phyloP scores from a whole-genome alignment of 2,113 vertebrate species.

The Gavialis gangeticus region DNA sequence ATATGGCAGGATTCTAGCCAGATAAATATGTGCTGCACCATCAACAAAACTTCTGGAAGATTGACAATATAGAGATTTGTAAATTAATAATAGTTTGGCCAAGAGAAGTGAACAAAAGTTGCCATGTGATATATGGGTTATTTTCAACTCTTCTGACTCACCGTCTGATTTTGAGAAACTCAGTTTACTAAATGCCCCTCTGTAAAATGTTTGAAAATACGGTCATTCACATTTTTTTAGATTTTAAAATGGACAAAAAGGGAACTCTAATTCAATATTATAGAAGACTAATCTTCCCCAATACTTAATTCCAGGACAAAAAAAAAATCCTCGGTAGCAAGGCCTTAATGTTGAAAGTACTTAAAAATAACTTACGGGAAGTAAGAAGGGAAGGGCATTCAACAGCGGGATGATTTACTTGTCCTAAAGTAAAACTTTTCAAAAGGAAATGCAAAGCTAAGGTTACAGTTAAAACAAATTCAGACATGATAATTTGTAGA shows the following conservation, averaged over 20 bases:
- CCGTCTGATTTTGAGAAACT: background rate
- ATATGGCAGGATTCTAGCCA: background rate
- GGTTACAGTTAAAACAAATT: background rate
- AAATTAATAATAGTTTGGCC: too few species aligned
- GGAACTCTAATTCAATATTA: background rate
- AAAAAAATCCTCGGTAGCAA: background rate
- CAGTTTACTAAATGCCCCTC: background rate
- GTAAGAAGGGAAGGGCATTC: background rate
- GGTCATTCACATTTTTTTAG: background rate
- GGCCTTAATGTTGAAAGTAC: background rate
- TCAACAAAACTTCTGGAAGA: background rate
- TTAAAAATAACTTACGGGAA: background rate
- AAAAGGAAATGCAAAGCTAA: background rate
- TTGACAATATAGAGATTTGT: too few species aligned
- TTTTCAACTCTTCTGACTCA: background rate
- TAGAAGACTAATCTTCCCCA: background rate
- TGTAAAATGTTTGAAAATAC: background rate
- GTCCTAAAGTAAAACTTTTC: background rate
- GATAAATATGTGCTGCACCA: background rate
- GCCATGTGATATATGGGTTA: background rate
- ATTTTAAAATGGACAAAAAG: background rate
- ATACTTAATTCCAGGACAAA: background rate
- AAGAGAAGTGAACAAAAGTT: too few species aligned
- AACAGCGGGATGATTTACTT: background rate
- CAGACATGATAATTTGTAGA: background rate